A percentile compares a stretch with the other conserved stretches of the same genome.
Conservation (phyloP, 2,797 vertebrate species). For the Triplophysa bombifrons region DNA sequence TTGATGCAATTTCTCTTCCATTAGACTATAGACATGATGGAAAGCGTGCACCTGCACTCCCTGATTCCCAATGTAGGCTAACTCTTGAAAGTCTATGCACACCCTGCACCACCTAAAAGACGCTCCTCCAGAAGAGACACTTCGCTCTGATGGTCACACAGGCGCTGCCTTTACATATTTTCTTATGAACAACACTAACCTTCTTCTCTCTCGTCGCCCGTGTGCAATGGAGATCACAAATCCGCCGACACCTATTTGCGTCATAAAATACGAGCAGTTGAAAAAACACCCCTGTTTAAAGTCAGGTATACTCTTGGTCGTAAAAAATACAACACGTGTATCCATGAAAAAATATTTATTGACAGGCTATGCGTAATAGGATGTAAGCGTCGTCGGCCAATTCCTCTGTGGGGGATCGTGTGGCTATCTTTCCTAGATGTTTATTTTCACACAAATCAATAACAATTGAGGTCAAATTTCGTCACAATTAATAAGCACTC, state of each 20-base stretch:
- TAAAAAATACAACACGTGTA: slow-evolving; percentile 16
- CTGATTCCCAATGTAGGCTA: not conserved
- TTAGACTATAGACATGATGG: not conserved
- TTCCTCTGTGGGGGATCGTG: slow-evolving; percentile 44
- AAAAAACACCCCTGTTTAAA: slow-evolving; percentile 44
- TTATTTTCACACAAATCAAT: slow-evolving; percentile 53
- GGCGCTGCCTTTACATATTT: not conserved
- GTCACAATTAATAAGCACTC: slow-evolving; percentile 23
- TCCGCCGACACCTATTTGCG: slow-evolving; percentile 71
- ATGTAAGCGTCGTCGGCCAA: not conserved
- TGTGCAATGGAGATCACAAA: slow-evolving; percentile 46
- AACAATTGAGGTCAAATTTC: slow-evolving; percentile 43
- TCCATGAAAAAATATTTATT: slow-evolving; percentile 6
- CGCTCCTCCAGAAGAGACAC: slow-evolving; percentile 27
- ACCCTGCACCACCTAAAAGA: slow-evolving; percentile 20
- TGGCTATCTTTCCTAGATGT: slow-evolving; percentile 45
- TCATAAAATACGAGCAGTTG: slow-evolving; percentile 65
- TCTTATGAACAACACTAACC: not conserved
- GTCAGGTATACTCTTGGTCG: not conserved
- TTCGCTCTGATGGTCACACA: slow-evolving; percentile 23
- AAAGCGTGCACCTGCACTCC: not conserved
- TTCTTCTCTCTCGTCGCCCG: not conserved
- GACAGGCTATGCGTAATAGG: not conserved
- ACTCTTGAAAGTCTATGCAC: slow-evolving; percentile 29
- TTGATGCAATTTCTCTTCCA: not conserved